Percentiles rank a stretch among this genome's conserved stretches.
These are phyloP conservation scores for Schrankia costaestrigalis DNA, from an alignment of 2,888 invertebrate species.

Conservation along the genomic window DNA sequence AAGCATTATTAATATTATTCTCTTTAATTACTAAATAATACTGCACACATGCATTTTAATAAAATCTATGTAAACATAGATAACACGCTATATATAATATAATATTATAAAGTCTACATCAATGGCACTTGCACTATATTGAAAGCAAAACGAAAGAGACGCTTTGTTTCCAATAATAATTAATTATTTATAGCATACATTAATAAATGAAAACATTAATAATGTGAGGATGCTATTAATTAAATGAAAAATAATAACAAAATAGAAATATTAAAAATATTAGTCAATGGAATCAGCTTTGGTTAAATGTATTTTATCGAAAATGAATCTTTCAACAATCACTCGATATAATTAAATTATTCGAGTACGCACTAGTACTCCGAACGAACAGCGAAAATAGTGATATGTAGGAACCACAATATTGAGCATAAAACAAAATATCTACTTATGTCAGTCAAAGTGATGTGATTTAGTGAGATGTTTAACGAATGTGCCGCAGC, in stretches of 20 bases:
- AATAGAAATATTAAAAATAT: constrained; percentile 38
- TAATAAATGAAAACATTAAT: constrained; percentile 17
- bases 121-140: constrained; percentile 43
- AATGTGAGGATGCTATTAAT: constrained; percentile 33
- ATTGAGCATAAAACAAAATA: constrained; percentile 32
- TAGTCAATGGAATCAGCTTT: constrained; percentile 54
- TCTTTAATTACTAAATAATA: constrained; percentile 59
- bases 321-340: neutral
- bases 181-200: neutral
- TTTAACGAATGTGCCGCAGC: constrained; percentile 89
- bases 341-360: neutral
- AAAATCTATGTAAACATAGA: constrained; percentile 65
- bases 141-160: constrained; percentile 29
- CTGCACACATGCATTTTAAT: constrained; percentile 63
- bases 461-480: constrained; percentile 88
- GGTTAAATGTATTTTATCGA: constrained; percentile 48
- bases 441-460: constrained; percentile 81
- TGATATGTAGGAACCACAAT: constrained; percentile 38
- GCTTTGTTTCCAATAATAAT: constrained; percentile 17
- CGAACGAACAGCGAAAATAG: constrained; percentile 32
- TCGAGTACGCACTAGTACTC: constrained; percentile 15
- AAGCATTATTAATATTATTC: constrained; percentile 41
- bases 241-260: constrained; percentile 19
- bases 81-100: constrained; percentile 48
- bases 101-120: constrained; percentile 26